A percentile compares a stretch with the other conserved stretches of the same genome.
Evolutionary conservation across 2,797 vertebrate species (phyloP).

Genomic region (Sardinella longiceps): DNA sequence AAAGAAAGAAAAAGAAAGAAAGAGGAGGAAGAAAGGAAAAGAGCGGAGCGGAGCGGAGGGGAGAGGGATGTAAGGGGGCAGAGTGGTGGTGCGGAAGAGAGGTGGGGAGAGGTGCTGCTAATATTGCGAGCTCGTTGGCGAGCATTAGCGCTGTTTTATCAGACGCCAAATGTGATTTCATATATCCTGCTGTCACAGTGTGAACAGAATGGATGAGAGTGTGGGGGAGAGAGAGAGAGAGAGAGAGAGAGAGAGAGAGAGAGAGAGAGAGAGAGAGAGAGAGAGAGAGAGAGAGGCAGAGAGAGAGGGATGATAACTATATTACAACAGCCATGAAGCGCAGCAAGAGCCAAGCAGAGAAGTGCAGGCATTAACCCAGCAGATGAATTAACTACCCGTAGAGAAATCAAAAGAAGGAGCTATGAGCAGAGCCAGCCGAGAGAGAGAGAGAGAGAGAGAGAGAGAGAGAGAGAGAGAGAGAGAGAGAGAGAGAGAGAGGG

Average conservation of each 20-base stretch:
- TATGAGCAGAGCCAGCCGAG: background rate
- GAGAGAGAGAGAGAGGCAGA: slow-evolving; percentile 45
- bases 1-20: too few species aligned
- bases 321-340: background rate
- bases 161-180: slow-evolving; percentile 29
- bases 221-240: background rate
- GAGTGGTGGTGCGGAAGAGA: background rate
- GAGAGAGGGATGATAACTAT: background rate
- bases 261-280: slow-evolving; percentile 26
- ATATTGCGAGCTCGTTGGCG: background rate
- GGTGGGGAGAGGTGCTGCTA: slow-evolving; percentile 32
- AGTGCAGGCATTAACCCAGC: slow-evolving; percentile 13
- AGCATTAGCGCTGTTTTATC: slow-evolving; percentile 27
- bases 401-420: slow-evolving; percentile 7
- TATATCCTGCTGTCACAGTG: slow-evolving; percentile 32
- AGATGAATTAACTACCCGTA: slow-evolving; percentile 18
- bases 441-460: background rate
- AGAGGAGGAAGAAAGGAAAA: too few species aligned
- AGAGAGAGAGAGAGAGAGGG: background rate
- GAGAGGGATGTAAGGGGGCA: too few species aligned
- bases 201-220: background rate
- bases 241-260: slow-evolving; percentile 1
- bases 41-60: too few species aligned
- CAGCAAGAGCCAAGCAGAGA: slow-evolving; percentile 52
- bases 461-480: background rate